Evolutionary conservation across 2,113 vertebrate genomes (phyloP).

Genomic region (Lepus americanus): DNA sequence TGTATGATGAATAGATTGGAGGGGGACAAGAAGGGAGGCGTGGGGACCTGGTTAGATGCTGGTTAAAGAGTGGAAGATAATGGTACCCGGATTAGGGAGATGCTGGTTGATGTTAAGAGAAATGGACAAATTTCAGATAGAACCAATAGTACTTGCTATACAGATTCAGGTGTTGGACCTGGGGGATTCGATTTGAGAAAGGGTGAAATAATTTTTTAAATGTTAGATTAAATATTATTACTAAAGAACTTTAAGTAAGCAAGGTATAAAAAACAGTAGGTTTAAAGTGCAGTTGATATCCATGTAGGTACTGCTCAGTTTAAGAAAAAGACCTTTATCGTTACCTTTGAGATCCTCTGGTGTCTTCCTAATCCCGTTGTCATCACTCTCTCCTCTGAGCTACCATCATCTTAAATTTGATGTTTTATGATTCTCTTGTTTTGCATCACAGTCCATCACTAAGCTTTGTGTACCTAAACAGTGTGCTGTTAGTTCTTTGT

Average conservation of each 20-base stretch:
- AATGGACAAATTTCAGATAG: background rate
- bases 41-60: background rate
- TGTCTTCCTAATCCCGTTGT: background rate
- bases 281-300: background rate
- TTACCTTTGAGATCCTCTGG: background rate
- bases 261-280: background rate
- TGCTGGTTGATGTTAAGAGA: background rate
- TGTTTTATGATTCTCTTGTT: conserved; percentile 15
- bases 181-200: background rate
- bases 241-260: background rate
- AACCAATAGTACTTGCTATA: background rate
- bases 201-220: background rate
- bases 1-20: background rate
- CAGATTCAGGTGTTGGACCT: background rate
- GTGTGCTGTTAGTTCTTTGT: background rate
- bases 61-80: too few relatives aligned
- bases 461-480: background rate
- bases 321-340: background rate
- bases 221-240: background rate
- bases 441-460: background rate
- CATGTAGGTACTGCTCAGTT: background rate
- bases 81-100: background rate
- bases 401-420: background rate
- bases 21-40: background rate
- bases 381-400: background rate